phyloP scores from a whole-genome alignment of 1,140 invertebrate genomes.

The Caerostris extrusa region DNA sequence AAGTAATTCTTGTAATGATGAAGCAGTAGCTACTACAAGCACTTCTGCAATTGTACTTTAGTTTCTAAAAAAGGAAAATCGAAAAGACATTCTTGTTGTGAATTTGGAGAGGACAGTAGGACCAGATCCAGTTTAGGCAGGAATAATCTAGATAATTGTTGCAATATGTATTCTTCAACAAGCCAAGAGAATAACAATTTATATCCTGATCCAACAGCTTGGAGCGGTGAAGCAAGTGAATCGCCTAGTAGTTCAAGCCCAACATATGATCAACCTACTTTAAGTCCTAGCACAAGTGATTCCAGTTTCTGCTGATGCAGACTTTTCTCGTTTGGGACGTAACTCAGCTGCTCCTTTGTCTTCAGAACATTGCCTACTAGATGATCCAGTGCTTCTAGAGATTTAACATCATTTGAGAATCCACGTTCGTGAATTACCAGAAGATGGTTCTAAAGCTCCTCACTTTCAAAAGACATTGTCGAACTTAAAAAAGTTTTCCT shows the following conservation, averaged over 20 bases:
- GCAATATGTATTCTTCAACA: conserved; percentile 63
- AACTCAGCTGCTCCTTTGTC: conserved; percentile 11
- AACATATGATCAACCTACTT: conserved; percentile 78
- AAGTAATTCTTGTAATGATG: conserved; percentile 56
- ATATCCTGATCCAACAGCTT: conserved; percentile 77
- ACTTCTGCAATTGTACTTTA: conserved; percentile 53
- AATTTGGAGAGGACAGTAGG: conserved; percentile 34
- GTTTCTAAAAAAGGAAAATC: conserved; percentile 45
- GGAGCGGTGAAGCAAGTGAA: conserved; percentile 78
- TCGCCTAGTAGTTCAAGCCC: conserved; percentile 78
- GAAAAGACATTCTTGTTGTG: conserved; percentile 78
- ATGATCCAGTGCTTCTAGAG: neutral
- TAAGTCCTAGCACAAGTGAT: conserved; percentile 79
- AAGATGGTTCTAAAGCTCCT: conserved; percentile 60
- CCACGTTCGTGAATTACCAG: conserved; percentile 1
- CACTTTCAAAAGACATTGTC: conserved; percentile 67
- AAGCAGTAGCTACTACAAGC: conserved; percentile 54
- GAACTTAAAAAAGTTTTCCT: conserved; percentile 71
- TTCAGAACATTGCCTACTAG: conserved; percentile 33
- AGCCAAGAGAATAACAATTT: conserved; percentile 64
- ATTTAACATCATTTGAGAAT: conserved; percentile 12
- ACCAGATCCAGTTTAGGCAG: neutral
- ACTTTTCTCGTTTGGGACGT: conserved; percentile 60
- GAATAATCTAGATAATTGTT: conserved; percentile 54
- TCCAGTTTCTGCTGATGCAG: conserved; percentile 78